Evolutionary conservation across 2,888 invertebrate genomes (phyloP).

Genomic region (Agonopterix heracliana): DNA sequence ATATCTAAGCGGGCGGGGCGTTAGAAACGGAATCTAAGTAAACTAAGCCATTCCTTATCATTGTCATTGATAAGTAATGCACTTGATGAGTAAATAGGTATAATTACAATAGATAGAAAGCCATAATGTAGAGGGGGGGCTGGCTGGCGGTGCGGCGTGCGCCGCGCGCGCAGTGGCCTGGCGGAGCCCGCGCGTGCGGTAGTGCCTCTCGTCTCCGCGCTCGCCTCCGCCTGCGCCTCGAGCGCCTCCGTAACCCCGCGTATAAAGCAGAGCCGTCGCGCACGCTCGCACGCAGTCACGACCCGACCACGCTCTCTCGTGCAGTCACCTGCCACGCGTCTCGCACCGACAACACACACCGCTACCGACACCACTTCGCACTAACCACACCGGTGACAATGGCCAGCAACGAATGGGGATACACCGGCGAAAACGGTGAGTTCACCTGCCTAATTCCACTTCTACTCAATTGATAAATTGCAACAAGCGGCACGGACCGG

Average conservation of each 20-base stretch:
- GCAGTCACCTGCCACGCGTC: slow-evolving; percentile 49
- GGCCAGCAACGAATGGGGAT: slow-evolving; percentile 76
- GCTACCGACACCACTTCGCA: slow-evolving; percentile 11
- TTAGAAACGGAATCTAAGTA: background rate
- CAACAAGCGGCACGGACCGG: slow-evolving; percentile 47
- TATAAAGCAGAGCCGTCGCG: slow-evolving; percentile 58
- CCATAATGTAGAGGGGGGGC: slow-evolving; percentile 24
- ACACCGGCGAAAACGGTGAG: slow-evolving; percentile 77
- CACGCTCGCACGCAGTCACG: slow-evolving; percentile 64
- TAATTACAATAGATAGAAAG: slow-evolving; percentile 58
- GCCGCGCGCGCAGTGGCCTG: slow-evolving; percentile 35
- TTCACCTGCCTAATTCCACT: slow-evolving; percentile 26
- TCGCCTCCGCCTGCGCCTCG: slow-evolving; percentile 29
- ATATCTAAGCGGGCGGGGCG: background rate
- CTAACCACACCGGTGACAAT: slow-evolving; percentile 35
- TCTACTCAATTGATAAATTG: slow-evolving; percentile 21
- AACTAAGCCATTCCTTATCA: background rate
- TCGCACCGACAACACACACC: slow-evolving; percentile 23
- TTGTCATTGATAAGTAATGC: slow-evolving; percentile 12
- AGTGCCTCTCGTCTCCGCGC: slow-evolving; percentile 17
- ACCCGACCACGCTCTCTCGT: slow-evolving; percentile 55
- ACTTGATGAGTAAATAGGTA: slow-evolving; percentile 40
- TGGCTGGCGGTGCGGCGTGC: slow-evolving; percentile 20
- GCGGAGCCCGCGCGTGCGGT: slow-evolving; percentile 39
- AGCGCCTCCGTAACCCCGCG: slow-evolving; percentile 28